phyloP scores from a whole-genome alignment of 2,888 invertebrate genomes.

The Punctoribates punctum region DNA sequence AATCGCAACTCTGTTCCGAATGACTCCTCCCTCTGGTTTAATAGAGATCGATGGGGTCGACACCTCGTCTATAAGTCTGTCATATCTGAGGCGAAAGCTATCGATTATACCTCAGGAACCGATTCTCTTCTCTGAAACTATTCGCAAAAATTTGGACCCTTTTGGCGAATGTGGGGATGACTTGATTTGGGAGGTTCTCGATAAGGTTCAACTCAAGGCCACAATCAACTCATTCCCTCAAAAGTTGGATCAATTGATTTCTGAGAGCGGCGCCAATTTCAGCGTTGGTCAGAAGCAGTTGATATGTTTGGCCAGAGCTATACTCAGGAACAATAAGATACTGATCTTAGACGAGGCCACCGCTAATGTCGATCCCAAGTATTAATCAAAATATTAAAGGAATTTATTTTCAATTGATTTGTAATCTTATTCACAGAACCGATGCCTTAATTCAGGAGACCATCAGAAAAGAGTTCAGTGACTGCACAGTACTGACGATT shows the following conservation, averaged over 20 bases:
- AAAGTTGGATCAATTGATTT: constrained; percentile 66
- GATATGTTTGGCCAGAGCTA: constrained; percentile 81
- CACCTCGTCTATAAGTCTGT: constrained; percentile 51
- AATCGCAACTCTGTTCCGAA: constrained; percentile 56
- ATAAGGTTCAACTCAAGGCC: constrained; percentile 72
- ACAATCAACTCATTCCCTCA: constrained; percentile 62
- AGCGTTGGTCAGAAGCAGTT: constrained; percentile 86
- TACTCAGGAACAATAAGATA: constrained; percentile 75
- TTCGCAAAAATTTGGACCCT: constrained; percentile 84
- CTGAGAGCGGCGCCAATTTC: constrained; percentile 73
- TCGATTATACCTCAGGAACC: constrained; percentile 60
- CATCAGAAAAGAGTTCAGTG: constrained; percentile 70
- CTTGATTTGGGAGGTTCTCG: constrained; percentile 75
- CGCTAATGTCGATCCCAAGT: constrained; percentile 29
- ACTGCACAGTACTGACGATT: constrained; percentile 58
- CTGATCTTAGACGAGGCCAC: constrained; percentile 84
- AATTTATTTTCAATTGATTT: neutral
- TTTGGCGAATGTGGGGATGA: constrained; percentile 76
- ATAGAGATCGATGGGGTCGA: constrained; percentile 52
- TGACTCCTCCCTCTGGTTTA: constrained; percentile 55
- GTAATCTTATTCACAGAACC: constrained; percentile 54
- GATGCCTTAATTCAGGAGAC: constrained; percentile 71
- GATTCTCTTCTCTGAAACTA: constrained; percentile 77
- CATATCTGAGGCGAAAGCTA: neutral
- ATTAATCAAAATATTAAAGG: neutral